Base-by-base conservation (phyloP, 2,113 vertebrate species). In the Myotis davidii region DNA sequence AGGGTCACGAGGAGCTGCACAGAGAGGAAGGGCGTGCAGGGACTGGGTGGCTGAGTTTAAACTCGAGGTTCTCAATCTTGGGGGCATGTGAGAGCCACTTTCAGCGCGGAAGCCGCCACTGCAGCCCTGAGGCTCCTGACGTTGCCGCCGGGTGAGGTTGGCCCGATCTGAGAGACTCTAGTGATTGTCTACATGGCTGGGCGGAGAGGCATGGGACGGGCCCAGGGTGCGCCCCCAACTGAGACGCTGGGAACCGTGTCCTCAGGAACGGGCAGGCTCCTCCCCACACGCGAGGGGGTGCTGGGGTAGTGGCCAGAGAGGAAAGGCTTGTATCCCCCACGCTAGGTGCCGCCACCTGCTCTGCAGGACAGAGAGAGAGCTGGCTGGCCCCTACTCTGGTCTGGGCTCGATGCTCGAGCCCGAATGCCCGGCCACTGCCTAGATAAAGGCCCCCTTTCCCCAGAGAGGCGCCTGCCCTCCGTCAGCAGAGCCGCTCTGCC, bases 261-360 rank as follows among this genome's bases (percentile, higher is more conserved):
- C 64, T 73, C 83, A 25, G 9, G 87, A 76, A n/a, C 1, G 8
- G n/a, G 29, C 20, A 39, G 90, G 21, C 11, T 16, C 11, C 25
- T 48, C 23, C 34, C 34, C 10, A 27, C 11, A 20, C 11, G 17
- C 4, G 2, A 23, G 8, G 2, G 21, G 10, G 25, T 52, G 27
- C n/a, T 5, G 3, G 20, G 17, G 27, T 9, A 10, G 29, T 23
- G 7, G 3, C 18, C 61, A 9, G 42, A 74, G 23, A 64, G 34
- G 32, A 64, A 39, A 73, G 67, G 50, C 10, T 20, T 5, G 12
- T 61, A 50, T 20, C 65, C 37, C 10, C 45, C 3, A 0, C 0
- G 0, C 25, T 20, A 50, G 12, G 42, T 6, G 48, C 13, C 0
- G 4, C 18, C 32, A 27, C n/a, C 16, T 27, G 34, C 2, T 17